Percentiles rank a stretch among this genome's conserved stretches.
phyloP scores from a whole-genome alignment of 2,888 invertebrate genomes.

The Strigamia transsilvanica region DNA sequence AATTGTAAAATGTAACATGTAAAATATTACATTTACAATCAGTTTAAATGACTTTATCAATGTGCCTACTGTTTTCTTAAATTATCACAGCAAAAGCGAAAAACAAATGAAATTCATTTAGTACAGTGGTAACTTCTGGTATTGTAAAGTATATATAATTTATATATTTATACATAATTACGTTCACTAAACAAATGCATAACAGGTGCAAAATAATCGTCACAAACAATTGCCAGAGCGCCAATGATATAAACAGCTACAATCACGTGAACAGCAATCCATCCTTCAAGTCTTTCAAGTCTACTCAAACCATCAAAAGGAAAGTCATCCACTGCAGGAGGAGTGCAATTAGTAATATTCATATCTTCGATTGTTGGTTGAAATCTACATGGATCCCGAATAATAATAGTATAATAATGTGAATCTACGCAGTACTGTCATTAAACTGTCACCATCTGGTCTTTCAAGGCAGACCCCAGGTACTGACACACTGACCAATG shows the following conservation, averaged over 20 bases:
- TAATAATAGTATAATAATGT: not conserved
- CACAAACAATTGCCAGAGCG: conserved; percentile 69
- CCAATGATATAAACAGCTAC: conserved; percentile 63
- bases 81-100: no score
- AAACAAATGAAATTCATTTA: no score
- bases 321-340: conserved; percentile 63
- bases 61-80: no score
- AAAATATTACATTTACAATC: no score
- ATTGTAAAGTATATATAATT: not conserved
- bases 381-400: not conserved
- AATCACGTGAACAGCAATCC: conserved; percentile 62
- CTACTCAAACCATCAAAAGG: conserved; percentile 61
- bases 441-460: not conserved
- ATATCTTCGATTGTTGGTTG: not conserved
- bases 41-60: no score
- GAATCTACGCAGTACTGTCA: not conserved
- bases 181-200: conserved; percentile 87
- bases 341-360: conserved; percentile 58
- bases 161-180: conserved; percentile 70
- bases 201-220: conserved; percentile 92
- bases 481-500: no score
- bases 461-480: no score
- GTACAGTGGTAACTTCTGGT: not conserved
- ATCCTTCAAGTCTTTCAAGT: conserved; percentile 60
- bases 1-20: no score